Conservation (phyloP, 2,888 invertebrate species). For the Noctua comes region DNA sequence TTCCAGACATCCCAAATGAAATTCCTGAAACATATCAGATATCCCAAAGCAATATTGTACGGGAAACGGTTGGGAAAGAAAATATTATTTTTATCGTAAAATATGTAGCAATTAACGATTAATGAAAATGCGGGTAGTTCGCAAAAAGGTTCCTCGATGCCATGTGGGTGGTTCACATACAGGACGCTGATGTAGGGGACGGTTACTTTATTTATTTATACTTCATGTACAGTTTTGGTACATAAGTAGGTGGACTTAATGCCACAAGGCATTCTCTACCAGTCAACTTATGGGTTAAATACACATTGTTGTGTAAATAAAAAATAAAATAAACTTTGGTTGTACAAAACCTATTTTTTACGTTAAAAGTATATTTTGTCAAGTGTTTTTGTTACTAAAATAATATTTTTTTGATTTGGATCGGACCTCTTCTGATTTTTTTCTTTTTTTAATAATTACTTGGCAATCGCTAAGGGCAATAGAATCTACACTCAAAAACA, state of each 20-base stretch:
- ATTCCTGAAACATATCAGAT: constrained; percentile 37
- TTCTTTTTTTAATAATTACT: too few species aligned
- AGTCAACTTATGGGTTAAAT: too few species aligned
- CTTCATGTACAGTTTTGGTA: not conserved
- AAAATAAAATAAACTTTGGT: too few species aligned
- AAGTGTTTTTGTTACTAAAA: too few species aligned
- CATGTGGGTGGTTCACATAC: constrained; percentile 6
- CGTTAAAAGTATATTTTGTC: too few species aligned
- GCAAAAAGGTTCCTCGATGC: constrained; percentile 17
- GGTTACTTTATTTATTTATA: not conserved
- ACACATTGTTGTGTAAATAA: too few species aligned
- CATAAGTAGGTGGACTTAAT: not conserved
- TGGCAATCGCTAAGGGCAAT: too few species aligned
- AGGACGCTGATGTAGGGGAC: not conserved
- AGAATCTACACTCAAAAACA: too few species aligned
- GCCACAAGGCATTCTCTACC: not conserved
- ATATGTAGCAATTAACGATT: constrained; percentile 58
- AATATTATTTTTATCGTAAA: constrained; percentile 55
- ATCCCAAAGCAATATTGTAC: constrained; percentile 31
- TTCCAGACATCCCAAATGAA: constrained; percentile 48
- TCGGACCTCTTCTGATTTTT: too few species aligned
- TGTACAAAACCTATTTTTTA: too few species aligned
- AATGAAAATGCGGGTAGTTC: constrained; percentile 51
- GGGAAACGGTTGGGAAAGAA: constrained; percentile 33
- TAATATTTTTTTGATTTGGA: too few species aligned